Conservation (phyloP, 2,113 vertebrate species). For the Aptenodytes forsteri region DNA sequence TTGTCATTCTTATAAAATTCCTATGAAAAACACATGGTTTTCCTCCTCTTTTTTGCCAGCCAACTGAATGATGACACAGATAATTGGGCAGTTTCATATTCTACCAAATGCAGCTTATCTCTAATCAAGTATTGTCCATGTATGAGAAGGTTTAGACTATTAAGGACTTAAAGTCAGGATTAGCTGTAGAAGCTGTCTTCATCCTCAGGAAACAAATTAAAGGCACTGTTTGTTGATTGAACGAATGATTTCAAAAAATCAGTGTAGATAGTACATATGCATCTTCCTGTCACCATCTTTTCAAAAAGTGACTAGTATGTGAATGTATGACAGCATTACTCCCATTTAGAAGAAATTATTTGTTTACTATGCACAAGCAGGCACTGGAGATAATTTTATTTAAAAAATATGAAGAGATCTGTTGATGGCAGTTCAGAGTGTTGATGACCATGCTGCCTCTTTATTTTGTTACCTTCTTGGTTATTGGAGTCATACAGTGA, state of each 20-base stretch:
- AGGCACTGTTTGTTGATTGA: not conserved
- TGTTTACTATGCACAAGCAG: not conserved
- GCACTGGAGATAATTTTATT: not conserved
- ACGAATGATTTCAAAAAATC: not conserved
- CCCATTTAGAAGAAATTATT: not conserved
- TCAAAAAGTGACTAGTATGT: not conserved
- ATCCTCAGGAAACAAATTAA: slow-evolving; percentile 11
- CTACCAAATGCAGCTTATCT: not conserved
- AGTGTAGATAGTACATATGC: not conserved
- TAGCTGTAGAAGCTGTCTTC: slow-evolving; percentile 13
- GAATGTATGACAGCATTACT: not conserved
- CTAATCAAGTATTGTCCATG: slow-evolving; percentile 11
- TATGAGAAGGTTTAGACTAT: slow-evolving; percentile 32
- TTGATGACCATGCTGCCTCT: not conserved
- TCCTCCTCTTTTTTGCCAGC: not conserved
- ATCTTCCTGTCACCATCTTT: not conserved
- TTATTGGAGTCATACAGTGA: not conserved
- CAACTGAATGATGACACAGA: not conserved
- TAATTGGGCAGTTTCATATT: not conserved
- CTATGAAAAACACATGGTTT: not conserved
- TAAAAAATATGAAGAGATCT: not conserved
- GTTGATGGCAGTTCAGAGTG: not conserved
- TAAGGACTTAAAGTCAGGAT: slow-evolving; percentile 4
- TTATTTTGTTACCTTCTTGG: not conserved
- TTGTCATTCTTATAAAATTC: not conserved